Evolutionary conservation across 2,797 vertebrate species (phyloP), one percentile per base, ranked within the genome.

Genomic region (Tokudaia muenninki): DNA sequence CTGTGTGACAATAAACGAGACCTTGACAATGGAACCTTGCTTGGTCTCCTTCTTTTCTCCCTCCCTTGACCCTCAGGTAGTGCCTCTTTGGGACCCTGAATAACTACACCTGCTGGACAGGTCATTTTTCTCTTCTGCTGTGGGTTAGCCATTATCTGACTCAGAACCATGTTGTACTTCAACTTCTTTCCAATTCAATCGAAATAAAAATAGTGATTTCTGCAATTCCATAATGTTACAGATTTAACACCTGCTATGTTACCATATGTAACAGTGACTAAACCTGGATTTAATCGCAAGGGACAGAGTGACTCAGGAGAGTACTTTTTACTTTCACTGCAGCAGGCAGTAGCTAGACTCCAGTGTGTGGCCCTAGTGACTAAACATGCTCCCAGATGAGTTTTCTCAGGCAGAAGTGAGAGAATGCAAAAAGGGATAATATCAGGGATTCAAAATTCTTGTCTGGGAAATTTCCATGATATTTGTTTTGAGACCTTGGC

Each of bases 181-280:
- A 87, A 47, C 1, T 93, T 90, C 47, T 90, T 95, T 97, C 65
- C 50, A 95, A 70, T 77, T 90, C 72, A 97, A 93, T 87, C 97
- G 93, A 84, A 86, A 72, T 94, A 63, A 95, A 97, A 92, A 92
- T 41, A 67, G 55, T 52, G 65, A 91, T 90, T 90, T 94, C 50
- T 94, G 61, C 75, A 95, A 67, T 47, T 94, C 11, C 26, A 75
- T 83, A 89, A 91, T 83, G 94, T 93, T 81, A 91, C 83, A 84
- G 59, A 95, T 75, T 96, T 81, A 94, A 80, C 91, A 96, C 59
- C 92, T 95, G 87, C 12, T 50, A 90, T 90, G 77, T 94, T 84
- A 31, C 57, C 47, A 37, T 41, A 41, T 86, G 44, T 75, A 95
- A n/a, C 21, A 63, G 63, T 79, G 0, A 83, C 91, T 97, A 86